These are phyloP conservation scores for Nerophis lumbriciformis DNA, from an alignment of 2,113 vertebrate species.

Conservation along the genomic window DNA sequence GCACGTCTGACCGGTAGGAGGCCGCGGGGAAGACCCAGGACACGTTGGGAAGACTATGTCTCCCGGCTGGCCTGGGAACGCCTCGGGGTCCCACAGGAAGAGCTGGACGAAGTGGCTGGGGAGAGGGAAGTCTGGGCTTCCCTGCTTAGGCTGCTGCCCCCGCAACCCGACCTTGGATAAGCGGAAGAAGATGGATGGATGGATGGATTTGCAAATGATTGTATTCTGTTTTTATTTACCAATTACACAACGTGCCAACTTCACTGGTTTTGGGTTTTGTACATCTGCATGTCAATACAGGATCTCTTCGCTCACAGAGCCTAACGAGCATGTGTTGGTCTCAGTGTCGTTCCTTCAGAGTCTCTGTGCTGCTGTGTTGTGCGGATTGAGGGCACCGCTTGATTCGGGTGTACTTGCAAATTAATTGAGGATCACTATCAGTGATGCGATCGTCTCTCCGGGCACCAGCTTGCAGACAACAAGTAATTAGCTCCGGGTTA, in stretches of 20 bases:
- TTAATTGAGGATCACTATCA: slow-evolving; percentile 72
- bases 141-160: too few relatives aligned
- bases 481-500: slow-evolving; percentile 76
- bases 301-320: slow-evolving; percentile 16
- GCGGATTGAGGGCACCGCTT: slow-evolving; percentile 55
- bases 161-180: too few relatives aligned
- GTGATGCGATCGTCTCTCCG: slow-evolving; percentile 67
- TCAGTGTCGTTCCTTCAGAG: slow-evolving; percentile 36
- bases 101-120: too few relatives aligned
- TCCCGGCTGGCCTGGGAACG: too few relatives aligned
- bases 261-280: slow-evolving; percentile 1
- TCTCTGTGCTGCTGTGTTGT: slow-evolving; percentile 32
- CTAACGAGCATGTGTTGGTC: slow-evolving; percentile 6
- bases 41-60: too few relatives aligned
- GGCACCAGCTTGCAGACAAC: slow-evolving; percentile 54
- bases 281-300: slow-evolving; percentile 41
- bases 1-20: too few relatives aligned
- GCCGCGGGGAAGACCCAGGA: too few relatives aligned
- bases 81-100: too few relatives aligned
- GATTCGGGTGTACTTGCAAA: slow-evolving; percentile 61
- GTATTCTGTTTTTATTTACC: too few relatives aligned
- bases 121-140: too few relatives aligned
- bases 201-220: too few relatives aligned
- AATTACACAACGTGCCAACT: not conserved
- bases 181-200: too few relatives aligned